Conservation (phyloP, 1,140 invertebrate genomes). For the Scaptomyza pallida region DNA sequence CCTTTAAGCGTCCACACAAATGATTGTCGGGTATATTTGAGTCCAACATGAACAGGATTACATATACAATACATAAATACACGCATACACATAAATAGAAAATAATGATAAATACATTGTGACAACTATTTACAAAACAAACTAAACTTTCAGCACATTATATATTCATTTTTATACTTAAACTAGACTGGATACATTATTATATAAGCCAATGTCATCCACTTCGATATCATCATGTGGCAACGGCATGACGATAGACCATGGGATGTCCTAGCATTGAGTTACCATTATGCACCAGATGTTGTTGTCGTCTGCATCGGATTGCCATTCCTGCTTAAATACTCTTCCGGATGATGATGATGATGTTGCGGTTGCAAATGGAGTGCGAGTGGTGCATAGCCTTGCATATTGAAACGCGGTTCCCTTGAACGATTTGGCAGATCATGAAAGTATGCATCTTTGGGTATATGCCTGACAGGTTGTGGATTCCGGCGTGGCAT, state of each 20-base stretch:
- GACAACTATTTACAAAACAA: slow-evolving; percentile 61
- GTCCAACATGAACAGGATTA: slow-evolving; percentile 22
- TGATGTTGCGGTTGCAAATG: slow-evolving; percentile 5
- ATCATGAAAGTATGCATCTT: slow-evolving; percentile 87
- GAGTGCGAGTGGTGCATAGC: background rate
- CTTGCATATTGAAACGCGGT: background rate
- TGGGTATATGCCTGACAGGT: slow-evolving; percentile 83
- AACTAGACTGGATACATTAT: slow-evolving; percentile 70
- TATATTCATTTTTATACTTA: slow-evolving; percentile 37
- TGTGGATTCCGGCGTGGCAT: slow-evolving; percentile 1
- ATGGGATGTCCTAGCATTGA: slow-evolving; percentile 14
- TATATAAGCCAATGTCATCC: slow-evolving; percentile 65
- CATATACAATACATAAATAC: slow-evolving; percentile 7
- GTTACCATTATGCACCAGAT: slow-evolving; percentile 10
- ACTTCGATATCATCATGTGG: slow-evolving; percentile 47
- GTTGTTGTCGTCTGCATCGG: background rate
- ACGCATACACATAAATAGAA: slow-evolving; percentile 18
- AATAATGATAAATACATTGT: slow-evolving; percentile 65
- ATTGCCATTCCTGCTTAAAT: background rate
- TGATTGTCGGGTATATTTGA: slow-evolving; percentile 19
- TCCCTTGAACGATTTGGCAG: slow-evolving; percentile 84
- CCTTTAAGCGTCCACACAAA: slow-evolving; percentile 17
- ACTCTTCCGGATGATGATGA: background rate
- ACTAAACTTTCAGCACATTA: slow-evolving; percentile 13
- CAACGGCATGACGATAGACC: slow-evolving; percentile 17